Evolutionary conservation across 2,797 vertebrate species (phyloP).

Genomic region (Arnoldichthys spilopterus): DNA sequence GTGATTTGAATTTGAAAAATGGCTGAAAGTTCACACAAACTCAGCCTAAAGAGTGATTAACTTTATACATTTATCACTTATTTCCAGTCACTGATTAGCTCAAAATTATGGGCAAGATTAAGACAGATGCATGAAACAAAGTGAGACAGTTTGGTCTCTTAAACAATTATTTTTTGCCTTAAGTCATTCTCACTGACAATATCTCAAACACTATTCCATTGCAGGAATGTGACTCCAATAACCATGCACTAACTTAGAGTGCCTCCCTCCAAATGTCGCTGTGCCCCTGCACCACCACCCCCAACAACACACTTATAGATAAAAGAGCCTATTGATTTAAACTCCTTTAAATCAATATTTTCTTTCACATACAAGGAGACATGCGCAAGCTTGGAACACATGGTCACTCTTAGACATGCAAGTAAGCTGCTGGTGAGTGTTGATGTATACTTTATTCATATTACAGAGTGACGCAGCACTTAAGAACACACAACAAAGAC

Average conservation of each 20-base stretch:
- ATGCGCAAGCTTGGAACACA: background rate
- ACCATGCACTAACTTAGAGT: too few species aligned
- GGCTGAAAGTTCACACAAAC: too few species aligned
- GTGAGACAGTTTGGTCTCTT: too few species aligned
- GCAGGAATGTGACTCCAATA: background rate
- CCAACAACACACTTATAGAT: background rate
- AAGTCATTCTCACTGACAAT: background rate
- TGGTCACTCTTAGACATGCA: constrained; percentile 17
- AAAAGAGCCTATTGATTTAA: background rate
- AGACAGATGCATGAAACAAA: too few species aligned
- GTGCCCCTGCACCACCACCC: background rate
- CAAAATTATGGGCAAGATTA: too few species aligned
- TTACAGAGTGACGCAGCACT: constrained; percentile 8
- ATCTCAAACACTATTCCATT: background rate
- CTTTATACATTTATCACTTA: too few species aligned
- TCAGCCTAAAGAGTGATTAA: too few species aligned
- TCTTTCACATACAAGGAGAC: background rate
- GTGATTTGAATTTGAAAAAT: too few species aligned
- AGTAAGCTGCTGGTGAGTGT: constrained; percentile 31
- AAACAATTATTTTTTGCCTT: too few species aligned
- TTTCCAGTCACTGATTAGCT: too few species aligned
- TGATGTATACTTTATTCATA: background rate
- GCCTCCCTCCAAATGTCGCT: background rate
- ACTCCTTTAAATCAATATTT: background rate
- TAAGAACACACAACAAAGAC: background rate